phyloP scores from a whole-genome alignment of 1,140 invertebrate species.

The Bilobella aurantiaca region DNA sequence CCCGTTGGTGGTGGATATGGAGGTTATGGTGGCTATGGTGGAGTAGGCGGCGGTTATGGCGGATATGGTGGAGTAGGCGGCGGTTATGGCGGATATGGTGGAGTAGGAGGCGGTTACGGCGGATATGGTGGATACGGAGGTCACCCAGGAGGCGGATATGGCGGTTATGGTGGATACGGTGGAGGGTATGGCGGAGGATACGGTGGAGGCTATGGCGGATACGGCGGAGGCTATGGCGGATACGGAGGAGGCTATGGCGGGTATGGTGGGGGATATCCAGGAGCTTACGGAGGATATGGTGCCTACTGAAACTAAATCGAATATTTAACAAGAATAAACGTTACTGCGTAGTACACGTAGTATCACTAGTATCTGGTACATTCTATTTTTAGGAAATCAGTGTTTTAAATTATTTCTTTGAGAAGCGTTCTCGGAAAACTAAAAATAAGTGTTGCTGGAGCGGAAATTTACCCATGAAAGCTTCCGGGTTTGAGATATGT shows the following conservation, averaged over 20 bases:
- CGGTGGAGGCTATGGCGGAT: background rate
- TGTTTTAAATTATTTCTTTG: background rate
- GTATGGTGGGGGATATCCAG: background rate
- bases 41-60: background rate
- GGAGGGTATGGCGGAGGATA: background rate
- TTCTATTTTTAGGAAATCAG: background rate
- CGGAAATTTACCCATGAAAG: too few species aligned
- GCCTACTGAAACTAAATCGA: background rate
- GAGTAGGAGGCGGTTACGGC: background rate
- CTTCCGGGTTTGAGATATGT: too few species aligned
- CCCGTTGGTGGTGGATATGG: background rate
- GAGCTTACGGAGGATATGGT: background rate
- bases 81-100: background rate
- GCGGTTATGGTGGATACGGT: background rate
- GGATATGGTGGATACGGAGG: constrained; percentile 3
- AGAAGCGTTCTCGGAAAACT: too few species aligned
- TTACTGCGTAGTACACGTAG: background rate
- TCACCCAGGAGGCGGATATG: background rate
- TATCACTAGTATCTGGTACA: background rate
- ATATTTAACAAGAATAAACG: background rate
- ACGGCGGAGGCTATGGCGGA: background rate
- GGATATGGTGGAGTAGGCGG: background rate
- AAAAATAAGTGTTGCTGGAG: too few species aligned
- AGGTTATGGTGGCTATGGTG: background rate
- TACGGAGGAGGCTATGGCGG: background rate